Percentiles rank a stretch among this genome's conserved stretches.
Evolutionary conservation across 2,113 vertebrate species (phyloP).

Genomic region (Gnathonemus echidnorhynchus): DNA sequence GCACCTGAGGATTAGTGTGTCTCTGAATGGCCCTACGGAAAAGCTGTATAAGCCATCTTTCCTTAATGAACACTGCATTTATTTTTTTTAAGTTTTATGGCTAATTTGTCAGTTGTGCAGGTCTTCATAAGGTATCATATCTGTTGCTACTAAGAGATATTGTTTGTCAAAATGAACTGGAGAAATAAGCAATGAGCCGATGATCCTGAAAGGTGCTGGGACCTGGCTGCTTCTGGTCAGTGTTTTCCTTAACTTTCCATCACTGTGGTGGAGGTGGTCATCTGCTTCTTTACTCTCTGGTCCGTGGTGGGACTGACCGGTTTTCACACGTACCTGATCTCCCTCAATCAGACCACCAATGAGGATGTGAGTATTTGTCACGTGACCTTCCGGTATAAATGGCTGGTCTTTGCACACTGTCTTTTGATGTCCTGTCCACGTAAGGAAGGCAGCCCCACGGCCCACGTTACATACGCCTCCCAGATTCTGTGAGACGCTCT

Average conservation of each 20-base stretch:
- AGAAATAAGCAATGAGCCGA: neutral
- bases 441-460: neutral
- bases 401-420: neutral
- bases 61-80: neutral
- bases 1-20: neutral
- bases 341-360: conserved; percentile 96
- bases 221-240: neutral
- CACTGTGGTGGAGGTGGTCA: conserved; percentile 92
- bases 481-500: neutral
- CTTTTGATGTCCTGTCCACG: neutral
- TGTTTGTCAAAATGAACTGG: neutral
- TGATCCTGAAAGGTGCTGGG: neutral
- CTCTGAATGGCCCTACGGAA: neutral
- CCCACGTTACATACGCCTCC: neutral
- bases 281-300: conserved; percentile 98
- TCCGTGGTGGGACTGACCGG: conserved; percentile 94
- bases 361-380: conserved; percentile 81
- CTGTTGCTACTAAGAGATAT: neutral
- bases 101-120: neutral
- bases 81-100: neutral
- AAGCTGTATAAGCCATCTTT: neutral
- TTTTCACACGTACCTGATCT: conserved; percentile 96
- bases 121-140: neutral
- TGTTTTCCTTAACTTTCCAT: conserved; percentile 64
- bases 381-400: conserved; percentile 1